Conservation (phyloP, 2,113 vertebrate species). For the Dryoscopus gambensis region DNA sequence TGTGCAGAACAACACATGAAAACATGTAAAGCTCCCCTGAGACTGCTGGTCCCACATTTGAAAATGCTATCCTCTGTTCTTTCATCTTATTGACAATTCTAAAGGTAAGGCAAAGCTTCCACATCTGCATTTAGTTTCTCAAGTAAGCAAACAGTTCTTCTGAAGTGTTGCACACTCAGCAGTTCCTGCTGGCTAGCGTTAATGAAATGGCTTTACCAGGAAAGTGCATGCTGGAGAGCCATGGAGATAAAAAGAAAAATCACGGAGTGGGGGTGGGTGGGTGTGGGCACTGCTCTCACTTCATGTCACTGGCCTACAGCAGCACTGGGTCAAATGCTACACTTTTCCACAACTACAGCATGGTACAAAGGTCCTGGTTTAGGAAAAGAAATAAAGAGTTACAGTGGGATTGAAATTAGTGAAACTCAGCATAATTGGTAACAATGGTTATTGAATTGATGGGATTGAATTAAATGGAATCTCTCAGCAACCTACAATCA, state of each 20-base stretch:
- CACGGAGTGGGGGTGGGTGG: not conserved
- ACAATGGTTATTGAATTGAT: not conserved
- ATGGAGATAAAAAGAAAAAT: not conserved
- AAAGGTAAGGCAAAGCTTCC: not conserved
- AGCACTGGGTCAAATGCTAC: not conserved
- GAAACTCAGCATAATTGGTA: not conserved
- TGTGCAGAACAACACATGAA: not conserved
- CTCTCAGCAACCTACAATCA: not conserved
- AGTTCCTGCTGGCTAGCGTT: not conserved
- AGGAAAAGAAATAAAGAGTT: not conserved
- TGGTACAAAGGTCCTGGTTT: not conserved
- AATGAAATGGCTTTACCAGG: not conserved
- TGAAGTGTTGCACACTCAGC: not conserved
- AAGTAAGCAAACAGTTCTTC: constrained; percentile 18
- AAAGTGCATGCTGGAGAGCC: not conserved
- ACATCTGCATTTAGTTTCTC: not conserved
- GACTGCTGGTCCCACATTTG: too few relatives aligned
- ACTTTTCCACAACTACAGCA: not conserved
- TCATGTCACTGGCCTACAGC: not conserved
- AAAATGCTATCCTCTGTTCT: not conserved
- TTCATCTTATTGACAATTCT: not conserved
- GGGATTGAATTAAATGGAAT: not conserved
- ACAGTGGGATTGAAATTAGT: not conserved
- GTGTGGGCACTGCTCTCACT: not conserved
- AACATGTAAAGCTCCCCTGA: not conserved